phyloP scores from a whole-genome alignment of 2,888 invertebrate species.

The Drosophila fulvimacula region DNA sequence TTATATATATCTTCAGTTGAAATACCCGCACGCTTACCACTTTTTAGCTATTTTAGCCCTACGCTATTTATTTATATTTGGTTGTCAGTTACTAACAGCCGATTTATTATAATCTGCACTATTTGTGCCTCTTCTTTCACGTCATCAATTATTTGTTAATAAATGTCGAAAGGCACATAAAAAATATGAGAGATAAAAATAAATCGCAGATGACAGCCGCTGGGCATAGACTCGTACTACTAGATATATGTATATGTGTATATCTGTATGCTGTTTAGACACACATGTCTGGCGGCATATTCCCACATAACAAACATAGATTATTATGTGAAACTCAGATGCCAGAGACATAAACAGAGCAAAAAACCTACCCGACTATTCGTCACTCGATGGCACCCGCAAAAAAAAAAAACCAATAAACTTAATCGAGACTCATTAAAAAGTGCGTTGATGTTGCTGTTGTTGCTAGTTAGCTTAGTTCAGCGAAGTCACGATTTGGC shows the following conservation, averaged over 20 bases:
- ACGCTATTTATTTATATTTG: conserved; percentile 10
- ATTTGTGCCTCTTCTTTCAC: conserved; percentile 24
- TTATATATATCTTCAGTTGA: too few species aligned
- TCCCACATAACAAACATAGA: conserved; percentile 42
- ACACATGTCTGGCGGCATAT: conserved; percentile 21
- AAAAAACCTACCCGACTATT: conserved; percentile 9
- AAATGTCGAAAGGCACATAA: conserved; percentile 52
- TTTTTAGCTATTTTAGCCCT: neutral
- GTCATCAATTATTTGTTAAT: conserved; percentile 57
- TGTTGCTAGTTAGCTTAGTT: conserved; percentile 47
- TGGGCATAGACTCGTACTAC: conserved; percentile 14
- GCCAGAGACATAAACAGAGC: conserved; percentile 28
- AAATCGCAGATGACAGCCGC: conserved; percentile 60
- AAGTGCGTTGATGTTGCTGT: conserved; percentile 50
- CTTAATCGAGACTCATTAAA: conserved; percentile 42
- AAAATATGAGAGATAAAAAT: conserved; percentile 60
- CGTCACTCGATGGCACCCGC: conserved; percentile 32
- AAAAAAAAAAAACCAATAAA: conserved; percentile 57
- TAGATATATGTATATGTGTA: neutral
- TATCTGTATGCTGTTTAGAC: neutral
- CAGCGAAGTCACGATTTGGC: conserved; percentile 68
- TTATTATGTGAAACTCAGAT: conserved; percentile 32
- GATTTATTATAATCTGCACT: conserved; percentile 54
- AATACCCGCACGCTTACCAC: neutral
- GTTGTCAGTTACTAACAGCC: conserved; percentile 41